phyloP scores from a whole-genome alignment of 2,797 vertebrate genomes.

The Decapterus maruadsi region DNA sequence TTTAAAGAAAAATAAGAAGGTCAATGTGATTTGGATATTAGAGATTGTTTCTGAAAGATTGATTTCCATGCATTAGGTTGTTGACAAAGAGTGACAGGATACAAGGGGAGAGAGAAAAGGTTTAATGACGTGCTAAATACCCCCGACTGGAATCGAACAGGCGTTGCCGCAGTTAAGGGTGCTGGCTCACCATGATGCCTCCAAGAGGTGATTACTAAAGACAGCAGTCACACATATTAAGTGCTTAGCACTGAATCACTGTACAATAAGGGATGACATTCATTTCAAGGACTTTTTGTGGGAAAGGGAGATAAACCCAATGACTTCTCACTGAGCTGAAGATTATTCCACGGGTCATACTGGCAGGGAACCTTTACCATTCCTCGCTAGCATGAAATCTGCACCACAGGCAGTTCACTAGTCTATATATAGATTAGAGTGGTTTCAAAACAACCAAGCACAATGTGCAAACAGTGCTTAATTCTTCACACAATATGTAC shows the following conservation, averaged over 20 bases:
- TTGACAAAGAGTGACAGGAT: constrained; percentile 31
- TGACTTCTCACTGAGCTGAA: constrained; percentile 35
- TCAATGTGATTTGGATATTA: constrained; percentile 6
- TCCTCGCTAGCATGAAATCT: constrained; percentile 52
- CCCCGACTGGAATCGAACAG: constrained; percentile 45
- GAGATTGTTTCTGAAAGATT: background rate
- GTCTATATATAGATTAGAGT: constrained; percentile 70
- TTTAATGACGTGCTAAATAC: constrained; percentile 49
- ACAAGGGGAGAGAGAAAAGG: constrained; percentile 18
- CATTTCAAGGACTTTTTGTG: constrained; percentile 50
- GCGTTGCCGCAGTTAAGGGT: constrained; percentile 45
- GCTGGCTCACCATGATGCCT: constrained; percentile 55
- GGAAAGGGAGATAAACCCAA: constrained; percentile 34
- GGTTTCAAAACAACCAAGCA: constrained; percentile 52
- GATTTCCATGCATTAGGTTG: constrained; percentile 17
- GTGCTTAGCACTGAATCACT: constrained; percentile 48
- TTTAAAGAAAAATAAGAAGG: constrained; percentile 14
- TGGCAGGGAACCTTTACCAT: constrained; percentile 52
- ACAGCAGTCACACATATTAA: constrained; percentile 64
- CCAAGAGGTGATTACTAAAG: constrained; percentile 61
- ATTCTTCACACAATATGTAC: constrained; percentile 24
- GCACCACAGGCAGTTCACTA: constrained; percentile 56
- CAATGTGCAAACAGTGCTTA: constrained; percentile 47
- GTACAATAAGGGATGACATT: constrained; percentile 43
- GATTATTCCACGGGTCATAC: constrained; percentile 42